Conservation (phyloP, 2,113 vertebrate species). For the Polypterus senegalus region DNA sequence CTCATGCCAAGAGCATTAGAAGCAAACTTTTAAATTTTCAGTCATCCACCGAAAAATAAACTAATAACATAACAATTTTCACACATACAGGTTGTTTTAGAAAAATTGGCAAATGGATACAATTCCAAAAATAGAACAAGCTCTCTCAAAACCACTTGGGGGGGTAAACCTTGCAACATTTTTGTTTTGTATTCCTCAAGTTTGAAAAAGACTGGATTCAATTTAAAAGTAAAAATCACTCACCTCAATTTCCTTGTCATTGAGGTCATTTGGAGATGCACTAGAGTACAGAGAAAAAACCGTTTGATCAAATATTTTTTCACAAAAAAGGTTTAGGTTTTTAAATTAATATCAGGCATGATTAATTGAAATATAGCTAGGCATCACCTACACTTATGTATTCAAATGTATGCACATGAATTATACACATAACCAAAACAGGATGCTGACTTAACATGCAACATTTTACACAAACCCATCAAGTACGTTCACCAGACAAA, state of each 20-base stretch:
- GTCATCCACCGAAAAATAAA: no score
- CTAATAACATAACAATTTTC: no score
- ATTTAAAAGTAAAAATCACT: neutral
- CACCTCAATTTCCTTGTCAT: neutral
- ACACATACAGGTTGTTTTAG: no score
- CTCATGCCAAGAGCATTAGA: no score
- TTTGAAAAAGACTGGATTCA: no score
- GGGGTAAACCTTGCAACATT: no score
- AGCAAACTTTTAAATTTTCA: no score
- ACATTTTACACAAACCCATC: neutral
- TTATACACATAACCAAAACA: neutral
- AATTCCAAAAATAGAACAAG: no score
- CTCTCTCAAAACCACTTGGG: no score
- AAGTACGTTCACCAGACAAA: neutral
- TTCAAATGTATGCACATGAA: neutral
- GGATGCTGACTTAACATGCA: neutral
- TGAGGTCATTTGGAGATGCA: constrained; percentile 50
- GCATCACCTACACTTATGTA: neutral
- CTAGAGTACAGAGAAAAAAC: constrained; percentile 36
- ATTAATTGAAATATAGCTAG: neutral
- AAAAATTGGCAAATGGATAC: no score
- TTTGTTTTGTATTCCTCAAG: no score
- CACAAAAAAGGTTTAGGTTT: neutral
- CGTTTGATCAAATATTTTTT: neutral
- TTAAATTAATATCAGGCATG: neutral